Base-by-base conservation (phyloP, 2,888 invertebrate species). In the Petrolisthes cinctipes region DNA sequence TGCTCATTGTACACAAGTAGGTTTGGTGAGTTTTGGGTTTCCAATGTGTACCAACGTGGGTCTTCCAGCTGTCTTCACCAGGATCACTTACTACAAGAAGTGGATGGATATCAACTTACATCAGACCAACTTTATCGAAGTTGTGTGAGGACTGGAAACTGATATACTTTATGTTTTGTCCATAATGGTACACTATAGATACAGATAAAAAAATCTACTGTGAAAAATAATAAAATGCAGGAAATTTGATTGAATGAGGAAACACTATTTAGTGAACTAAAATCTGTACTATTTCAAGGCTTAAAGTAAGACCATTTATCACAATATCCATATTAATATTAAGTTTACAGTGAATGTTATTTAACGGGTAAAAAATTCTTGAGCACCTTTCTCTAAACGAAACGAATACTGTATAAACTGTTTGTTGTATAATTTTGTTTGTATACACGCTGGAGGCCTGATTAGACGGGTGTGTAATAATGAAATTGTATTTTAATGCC, bases 1-100 rank as follows among this genome's bases (percentile, higher is more conserved):
- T 0, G 66, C 71, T 17, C 84, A 85, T 23, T 90, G 90, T 79
- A 85, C 90, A n/a, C 86, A 89, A 57, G 73, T 90, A 11, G 90
- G 90, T 6, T 78, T 90, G 66, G 90, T 90, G 37, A 90, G 90
- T 66, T 90, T 90, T 57, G 90, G 90, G n/a, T 90, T 89, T 81
- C 90, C 90, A 0, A 71, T 90, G 56, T 90, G 90, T 54, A 89
- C 85, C 53, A 90, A 90, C 80, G 90, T 90, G 20, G 90, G 90
- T 14, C 85, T 90, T 1, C 90, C 90, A 0, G 86, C 90, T 1
- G 89, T 90, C 57, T 90, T 90, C 85, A 83, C 90, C 9, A 78
- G 90, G 53, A 56, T 87, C 73, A 85, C 90, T 1, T 37, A 85
- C 73, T 90, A 85, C 90, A 85, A 84, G 81, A 71, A 82, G 2